phyloP scores from a whole-genome alignment of 2,888 invertebrate genomes.

The Proisotoma minuta region DNA sequence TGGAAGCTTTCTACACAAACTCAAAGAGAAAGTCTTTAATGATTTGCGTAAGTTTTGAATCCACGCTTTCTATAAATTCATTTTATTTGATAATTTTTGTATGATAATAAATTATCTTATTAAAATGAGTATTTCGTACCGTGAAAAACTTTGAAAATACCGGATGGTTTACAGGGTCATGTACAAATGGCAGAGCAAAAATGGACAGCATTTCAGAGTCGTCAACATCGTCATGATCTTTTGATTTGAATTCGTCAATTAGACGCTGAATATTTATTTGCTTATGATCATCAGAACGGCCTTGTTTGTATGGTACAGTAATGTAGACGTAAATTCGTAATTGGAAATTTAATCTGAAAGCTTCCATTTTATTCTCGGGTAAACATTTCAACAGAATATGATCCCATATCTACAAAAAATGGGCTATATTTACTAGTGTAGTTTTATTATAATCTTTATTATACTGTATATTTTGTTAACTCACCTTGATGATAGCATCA shows the following conservation, averaged over 20 bases:
- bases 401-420: background rate
- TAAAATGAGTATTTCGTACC: constrained; percentile 9
- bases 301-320: constrained; percentile 35
- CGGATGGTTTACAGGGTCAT: constrained; percentile 39
- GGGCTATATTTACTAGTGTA: background rate
- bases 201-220: constrained; percentile 42
- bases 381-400: background rate
- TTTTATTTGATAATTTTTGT: too few species aligned
- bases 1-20: background rate
- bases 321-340: constrained; percentile 36
- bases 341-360: background rate
- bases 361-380: constrained; percentile 13
- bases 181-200: constrained; percentile 45
- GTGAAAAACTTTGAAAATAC: constrained; percentile 39
- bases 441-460: background rate
- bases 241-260: constrained; percentile 37
- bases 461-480: background rate
- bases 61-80: background rate
- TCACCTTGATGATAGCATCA: constrained; percentile 32
- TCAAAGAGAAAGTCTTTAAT: background rate
- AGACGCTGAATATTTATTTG: constrained; percentile 26
- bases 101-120: background rate
- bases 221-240: constrained; percentile 37
- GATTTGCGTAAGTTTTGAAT: constrained; percentile 11
- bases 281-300: constrained; percentile 29